These are phyloP conservation scores for Latrodectus geometricus DNA, from an alignment of 1,140 invertebrate species.

Conservation along the genomic window DNA sequence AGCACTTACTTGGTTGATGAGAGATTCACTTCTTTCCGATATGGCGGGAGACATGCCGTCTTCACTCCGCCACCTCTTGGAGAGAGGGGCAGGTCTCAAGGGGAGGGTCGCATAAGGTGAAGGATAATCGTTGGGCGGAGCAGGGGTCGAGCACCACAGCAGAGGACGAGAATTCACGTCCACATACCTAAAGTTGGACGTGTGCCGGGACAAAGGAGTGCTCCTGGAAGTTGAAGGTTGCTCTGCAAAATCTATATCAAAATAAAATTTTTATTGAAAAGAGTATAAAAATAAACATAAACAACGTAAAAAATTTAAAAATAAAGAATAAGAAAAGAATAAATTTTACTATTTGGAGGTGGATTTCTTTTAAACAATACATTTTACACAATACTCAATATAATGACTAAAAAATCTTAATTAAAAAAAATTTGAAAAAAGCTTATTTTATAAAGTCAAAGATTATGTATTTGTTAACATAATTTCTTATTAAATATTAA, in stretches of 20 bases:
- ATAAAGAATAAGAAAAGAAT: no score
- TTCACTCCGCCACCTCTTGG: constrained; percentile 51
- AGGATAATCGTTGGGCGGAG: constrained; percentile 44
- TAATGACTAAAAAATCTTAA: no score
- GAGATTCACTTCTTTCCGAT: constrained; percentile 42
- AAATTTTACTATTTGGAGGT: no score
- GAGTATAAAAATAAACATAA: no score
- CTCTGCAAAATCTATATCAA: constrained; percentile 24
- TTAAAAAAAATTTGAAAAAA: no score
- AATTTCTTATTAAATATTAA: no score
- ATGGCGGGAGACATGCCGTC: constrained; percentile 30
- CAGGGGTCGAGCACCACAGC: constrained; percentile 48
- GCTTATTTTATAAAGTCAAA: no score
- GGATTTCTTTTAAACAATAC: no score
- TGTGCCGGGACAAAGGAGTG: constrained; percentile 32
- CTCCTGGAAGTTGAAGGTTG: constrained; percentile 28
- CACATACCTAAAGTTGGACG: constrained; percentile 43
- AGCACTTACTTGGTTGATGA: constrained; percentile 30
- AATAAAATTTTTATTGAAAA: no score
- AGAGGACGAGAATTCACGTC: constrained; percentile 42
- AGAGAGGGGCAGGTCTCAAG: constrained; percentile 29
- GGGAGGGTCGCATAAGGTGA: constrained; percentile 48
- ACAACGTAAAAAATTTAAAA: no score
- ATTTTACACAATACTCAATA: no score
- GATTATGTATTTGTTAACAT: no score